Base-by-base conservation (phyloP, 2,113 vertebrate species). In the Chinchilla lanigera region DNA sequence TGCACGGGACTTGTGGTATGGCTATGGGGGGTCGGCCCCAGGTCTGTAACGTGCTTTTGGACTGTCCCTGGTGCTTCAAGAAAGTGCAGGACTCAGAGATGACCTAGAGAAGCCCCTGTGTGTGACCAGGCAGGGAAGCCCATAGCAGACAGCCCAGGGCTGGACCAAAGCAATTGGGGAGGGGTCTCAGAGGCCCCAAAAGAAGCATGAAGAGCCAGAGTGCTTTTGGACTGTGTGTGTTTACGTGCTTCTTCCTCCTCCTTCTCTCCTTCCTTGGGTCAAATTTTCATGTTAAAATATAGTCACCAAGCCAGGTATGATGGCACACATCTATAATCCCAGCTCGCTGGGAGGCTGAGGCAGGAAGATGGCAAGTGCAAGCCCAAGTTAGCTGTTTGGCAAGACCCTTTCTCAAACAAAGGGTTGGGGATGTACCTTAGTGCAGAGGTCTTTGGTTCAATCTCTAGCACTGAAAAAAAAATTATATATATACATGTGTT, bases 161-260 rank as follows among this genome's bases (percentile, higher is more conserved):
- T 16, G 17, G 3, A 11, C n/a, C 26, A 16, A 20, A 0, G 41
- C 71, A 22, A 30, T 38, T 1, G 16, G 47, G 17, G 17, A 9
- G 13, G 19, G 1, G 30, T 17, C 52, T 38, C 35, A n/a, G 69
- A 38, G 63, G 10, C 44, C 77, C 47, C 4, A 9, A 1, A 28
- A 54, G 83, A 50, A 82, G 93, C 35, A 44, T 24, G 5, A 73
- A 77, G 47, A 56, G 28, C 54, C 41, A 2, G 61, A 24, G 47
- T 26, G 8, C 69, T n/a, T 11, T 0, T 22, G 30, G 38, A 30
- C 63, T 1, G 6, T 86, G 38, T 73, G 67, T 71, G 69, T 77
- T 3, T 52, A 30, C 0, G 14, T 2, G 13, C n/a, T 47, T 47
- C 3, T 16, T 20, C 33, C 28, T 7, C 41, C 11, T 33, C 4